Base-by-base conservation (phyloP, 2,888 invertebrate genomes). In the Erynnis tages region DNA sequence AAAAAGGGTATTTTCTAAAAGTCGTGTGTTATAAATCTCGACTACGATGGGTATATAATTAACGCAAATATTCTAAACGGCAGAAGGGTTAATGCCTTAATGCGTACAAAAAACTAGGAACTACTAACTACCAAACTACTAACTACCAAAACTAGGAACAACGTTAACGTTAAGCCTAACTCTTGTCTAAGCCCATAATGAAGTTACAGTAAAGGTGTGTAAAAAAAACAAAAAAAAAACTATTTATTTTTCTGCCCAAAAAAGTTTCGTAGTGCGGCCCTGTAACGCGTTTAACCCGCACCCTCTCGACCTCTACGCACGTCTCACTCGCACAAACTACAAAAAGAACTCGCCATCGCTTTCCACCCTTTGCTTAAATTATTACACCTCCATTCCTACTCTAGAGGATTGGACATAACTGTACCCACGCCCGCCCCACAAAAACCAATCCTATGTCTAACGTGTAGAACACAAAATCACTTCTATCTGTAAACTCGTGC, bases 341-440 rank as follows among this genome's bases (percentile, higher is more conserved):
- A 88, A 89, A 89, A 89, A 89, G 88, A 88, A 88, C 83, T 79
- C 71, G 78, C 88, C 77, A 76, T 88, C 88, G 87, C 88, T 72
- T 82, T 86, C 87, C 86, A 82, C 85, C 89, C 87, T 79, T 85
- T 83, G 87, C 88, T 88, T 88, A 87, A 89, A 89, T 89, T 88
- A 89, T 89, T 87, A 83, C 83, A 79, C 86, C 82, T 82, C 76
- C 74, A 67, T 65, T 71, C 69, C 65, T 65, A 66, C 70, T 50
- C 69, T 60, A 62, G 61, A 67, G 69, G 49, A 72, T 63, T 69
- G 58, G 69, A 49, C 68, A 57, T 72, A 82, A 71, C 71, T 67
- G 56, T 60, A 63, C 56, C 19, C 54, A 57, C 57, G 55, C 49
- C 14, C 14, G 30, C 17, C 60, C 59, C 45, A 48, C 62, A 55